Percentiles rank a stretch among this genome's conserved stretches.
phyloP scores from a whole-genome alignment of 2,113 vertebrate genomes.

The Oryzias celebensis region DNA sequence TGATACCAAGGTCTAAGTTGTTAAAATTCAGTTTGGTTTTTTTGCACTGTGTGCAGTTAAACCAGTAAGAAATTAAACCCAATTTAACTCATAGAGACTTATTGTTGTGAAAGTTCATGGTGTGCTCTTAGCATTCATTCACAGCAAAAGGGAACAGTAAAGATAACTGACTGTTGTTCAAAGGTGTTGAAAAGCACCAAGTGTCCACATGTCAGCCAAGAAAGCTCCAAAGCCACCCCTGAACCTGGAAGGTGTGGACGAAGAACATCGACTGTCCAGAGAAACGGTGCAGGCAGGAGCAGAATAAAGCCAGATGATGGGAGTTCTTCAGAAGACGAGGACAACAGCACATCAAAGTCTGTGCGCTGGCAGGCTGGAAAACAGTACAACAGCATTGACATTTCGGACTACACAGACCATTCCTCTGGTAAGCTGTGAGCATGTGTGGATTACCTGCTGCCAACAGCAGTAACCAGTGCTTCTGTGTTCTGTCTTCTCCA shows the following conservation, averaged over 20 bases:
- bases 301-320: background rate
- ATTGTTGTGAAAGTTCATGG: no score
- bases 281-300: background rate
- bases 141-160: background rate
- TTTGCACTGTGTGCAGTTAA: no score
- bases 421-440: constrained; percentile 47
- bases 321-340: constrained; percentile 5
- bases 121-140: no score
- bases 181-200: constrained; percentile 13
- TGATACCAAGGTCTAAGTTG: no score
- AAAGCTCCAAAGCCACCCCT: background rate
- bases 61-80: no score
- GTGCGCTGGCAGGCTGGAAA: fast-evolving
- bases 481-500: constrained; percentile 18
- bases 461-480: background rate
- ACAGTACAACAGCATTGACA: background rate
- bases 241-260: fast-evolving
- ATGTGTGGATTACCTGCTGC: background rate
- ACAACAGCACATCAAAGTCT: background rate
- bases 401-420: constrained; percentile 34
- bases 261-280: background rate
- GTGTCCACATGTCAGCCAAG: background rate
- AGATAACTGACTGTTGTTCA: background rate
- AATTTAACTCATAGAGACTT: no score
- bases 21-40: no score